Evolutionary conservation across 23 tunicate genomes (phyloP), one percentile per base, ranked within the genome.

Genomic region (Aplidium turbinatum): DNA sequence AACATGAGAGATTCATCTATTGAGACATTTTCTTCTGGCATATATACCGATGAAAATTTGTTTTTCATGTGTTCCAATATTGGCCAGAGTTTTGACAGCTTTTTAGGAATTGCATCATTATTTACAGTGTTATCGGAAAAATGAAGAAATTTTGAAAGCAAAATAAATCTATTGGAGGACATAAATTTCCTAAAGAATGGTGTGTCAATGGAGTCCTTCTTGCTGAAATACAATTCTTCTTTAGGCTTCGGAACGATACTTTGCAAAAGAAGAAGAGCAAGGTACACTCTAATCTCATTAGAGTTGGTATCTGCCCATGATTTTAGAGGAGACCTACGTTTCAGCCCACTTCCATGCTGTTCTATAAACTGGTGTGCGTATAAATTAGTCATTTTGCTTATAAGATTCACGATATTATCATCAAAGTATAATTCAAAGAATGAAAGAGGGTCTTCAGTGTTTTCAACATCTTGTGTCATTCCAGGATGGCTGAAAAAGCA

Each of bases 211-310:
- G 73, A 38, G 3, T 20, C 53, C 16, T 16, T 67, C 38, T 67
- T 67, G 29, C 29, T 38, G 16, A 21, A 67, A 40, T 67, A 67
- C 57, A 35, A 21, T 4, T 9, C 6, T 67, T 35, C 23, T 21
- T 35, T 20, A 7, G 52, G 53, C 57, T 67, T 67, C 5, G 35
- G 52, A 38, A 35, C 26, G 6, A 67, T 38, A 9, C 57, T 54
- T 67, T 67, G 52, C 73, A 38, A 36, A n/a, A 60, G 68, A 28
- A 60, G 68, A 26, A 60, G 36, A 30, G 68, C 68, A 6, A 60
- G n/a, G n/a, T 26, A 60, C 29, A 60, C 36, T 30, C 36, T 60
- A 6, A 60, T 60, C 31, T 60, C 38, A 5, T 20, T 29, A 30
- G 36, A 4, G n/a, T 27, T 29, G 11, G 35, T 60, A 29, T 60